Evolutionary conservation across 2,113 vertebrate species (phyloP), one percentile per base, ranked within the genome.

Genomic region (Cyrtonyx montezumae): DNA sequence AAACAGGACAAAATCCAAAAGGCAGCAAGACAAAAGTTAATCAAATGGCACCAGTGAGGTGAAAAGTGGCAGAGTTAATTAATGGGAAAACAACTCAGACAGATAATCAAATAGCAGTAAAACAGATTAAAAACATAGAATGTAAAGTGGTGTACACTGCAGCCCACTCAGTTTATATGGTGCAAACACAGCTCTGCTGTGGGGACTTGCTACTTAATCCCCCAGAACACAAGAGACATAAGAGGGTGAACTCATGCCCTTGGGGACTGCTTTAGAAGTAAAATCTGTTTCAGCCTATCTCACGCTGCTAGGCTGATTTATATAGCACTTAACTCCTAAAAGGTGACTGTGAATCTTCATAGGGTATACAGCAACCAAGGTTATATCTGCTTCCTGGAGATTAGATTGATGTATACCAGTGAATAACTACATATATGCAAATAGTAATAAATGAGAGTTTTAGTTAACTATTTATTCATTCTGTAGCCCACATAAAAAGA

Each of bases 1-100:
- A 96, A 88, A 22, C 36, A 73, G 42, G 58, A 70, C 70, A 91
- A 91, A 93, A 86, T 36, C 55, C 87, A 88, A 95, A 94, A 91
- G 19, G 7, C 56, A 76, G n/a, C 43, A 82, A 68, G 32, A 42
- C 79, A 77, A 79, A 94, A 88, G 63, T 66, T 93, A 94, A 96
- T 93, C 89, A 94, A 91, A 91, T 81, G 71, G 70, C 71, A 96
- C 56, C 51, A 85, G 16, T 53, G 37, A 94, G 71, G 93, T 95
- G 78, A 94, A 68, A 90, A 93, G 78, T 87, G 80, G 45, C 74
- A 93, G 48, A 80, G 34, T 91, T 91, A 95, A 96, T 94, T 95
- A 94, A 94, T 91, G 71, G 42, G 66, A 92, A 51, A 32, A 67
- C 78, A 90, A 83, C 48, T 83, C 40, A 78, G 42, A 61, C 26